Evolutionary conservation across 2,888 invertebrate genomes (phyloP).

Genomic region (Chrysolina americana): DNA sequence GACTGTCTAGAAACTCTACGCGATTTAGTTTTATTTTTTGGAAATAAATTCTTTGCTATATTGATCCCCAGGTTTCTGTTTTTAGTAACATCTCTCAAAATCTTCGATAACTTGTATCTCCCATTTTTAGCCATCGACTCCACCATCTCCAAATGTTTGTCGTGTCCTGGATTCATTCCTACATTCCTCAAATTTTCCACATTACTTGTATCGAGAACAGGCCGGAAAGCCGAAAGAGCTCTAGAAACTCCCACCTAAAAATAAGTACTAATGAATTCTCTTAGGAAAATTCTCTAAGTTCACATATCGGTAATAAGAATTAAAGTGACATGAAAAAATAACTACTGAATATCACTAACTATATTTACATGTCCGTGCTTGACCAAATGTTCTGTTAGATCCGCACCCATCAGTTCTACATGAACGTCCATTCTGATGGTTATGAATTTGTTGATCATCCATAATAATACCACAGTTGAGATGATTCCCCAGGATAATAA

Average conservation of each 20-base stretch:
- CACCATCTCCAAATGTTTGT: conserved; percentile 70
- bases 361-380: conserved; percentile 77
- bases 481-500: conserved; percentile 82
- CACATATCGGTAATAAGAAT: not conserved
- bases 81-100: conserved; percentile 63
- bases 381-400: conserved; percentile 89
- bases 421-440: conserved; percentile 89
- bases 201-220: conserved; percentile 70
- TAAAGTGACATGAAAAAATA: not conserved
- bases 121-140: conserved; percentile 60
- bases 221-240: conserved; percentile 81
- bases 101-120: conserved; percentile 62
- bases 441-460: conserved; percentile 83
- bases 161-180: conserved; percentile 81
- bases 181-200: conserved; percentile 68
- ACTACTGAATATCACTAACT: conserved; percentile 40
- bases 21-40: conserved; percentile 43
- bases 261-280: conserved; percentile 1
- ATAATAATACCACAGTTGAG: conserved; percentile 81
- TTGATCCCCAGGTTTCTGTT: conserved; percentile 66
- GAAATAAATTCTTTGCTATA: conserved; percentile 60
- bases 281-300: too few relatives aligned
- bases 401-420: conserved; percentile 90
- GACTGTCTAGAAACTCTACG: not conserved
- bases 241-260: conserved; percentile 76